Conservation (phyloP, 2,113 vertebrate genomes). For the Cinclus mexicanus region DNA sequence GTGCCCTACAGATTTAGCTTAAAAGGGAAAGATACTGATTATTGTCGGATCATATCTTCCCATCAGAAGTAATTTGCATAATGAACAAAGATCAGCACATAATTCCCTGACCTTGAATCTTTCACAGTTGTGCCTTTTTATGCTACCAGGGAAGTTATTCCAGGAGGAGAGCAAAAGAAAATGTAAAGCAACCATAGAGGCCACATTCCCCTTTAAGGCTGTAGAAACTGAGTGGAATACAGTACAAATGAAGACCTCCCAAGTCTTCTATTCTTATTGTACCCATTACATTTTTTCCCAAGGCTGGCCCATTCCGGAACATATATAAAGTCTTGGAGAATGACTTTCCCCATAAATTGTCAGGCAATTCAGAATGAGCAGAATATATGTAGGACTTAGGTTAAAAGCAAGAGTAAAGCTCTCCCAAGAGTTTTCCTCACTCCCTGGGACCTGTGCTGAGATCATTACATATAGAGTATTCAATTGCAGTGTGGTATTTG, state of each 20-base stretch:
- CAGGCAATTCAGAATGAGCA: neutral
- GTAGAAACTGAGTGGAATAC: neutral
- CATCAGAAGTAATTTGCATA: conserved; percentile 43
- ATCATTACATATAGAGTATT: neutral
- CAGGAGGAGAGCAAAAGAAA: neutral
- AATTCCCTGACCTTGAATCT: conserved; percentile 35
- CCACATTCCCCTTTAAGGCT: neutral
- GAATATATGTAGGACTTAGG: neutral
- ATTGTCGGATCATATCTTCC: neutral
- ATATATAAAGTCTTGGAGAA: neutral
- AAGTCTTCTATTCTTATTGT: neutral
- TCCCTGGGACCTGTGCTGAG: neutral
- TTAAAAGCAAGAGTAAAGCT: neutral
- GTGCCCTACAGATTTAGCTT: neutral
- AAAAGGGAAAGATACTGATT: conserved; percentile 10
- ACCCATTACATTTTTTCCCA: neutral
- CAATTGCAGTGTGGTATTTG: neutral
- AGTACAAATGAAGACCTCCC: neutral
- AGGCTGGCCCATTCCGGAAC: neutral
- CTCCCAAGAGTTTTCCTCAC: neutral
- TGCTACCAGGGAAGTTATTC: neutral
- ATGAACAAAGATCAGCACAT: neutral
- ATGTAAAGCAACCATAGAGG: neutral
- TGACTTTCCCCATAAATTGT: neutral
- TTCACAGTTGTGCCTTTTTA: neutral